Base-by-base conservation (phyloP, 2,797 vertebrate species). In the Catostomus latipinnis region DNA sequence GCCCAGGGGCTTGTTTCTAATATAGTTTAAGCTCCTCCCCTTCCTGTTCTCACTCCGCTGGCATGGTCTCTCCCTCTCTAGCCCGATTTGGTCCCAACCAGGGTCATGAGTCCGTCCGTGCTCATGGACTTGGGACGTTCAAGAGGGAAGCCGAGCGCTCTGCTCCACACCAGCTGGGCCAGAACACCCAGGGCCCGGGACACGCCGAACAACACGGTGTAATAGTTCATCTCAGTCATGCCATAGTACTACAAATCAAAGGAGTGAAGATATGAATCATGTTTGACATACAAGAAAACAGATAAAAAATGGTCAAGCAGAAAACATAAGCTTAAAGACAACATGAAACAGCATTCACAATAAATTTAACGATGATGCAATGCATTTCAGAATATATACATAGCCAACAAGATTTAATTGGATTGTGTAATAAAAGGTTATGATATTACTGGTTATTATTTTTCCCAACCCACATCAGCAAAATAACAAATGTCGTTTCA, bases 181-280 rank as follows among this genome's bases (percentile, higher is more conserved):
- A 98, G 91, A 2, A 99, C 96, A 0, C 97, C 97, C 45, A 98
- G 92, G 0, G 97, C 97, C 5, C 97, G 93, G 5, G 97, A 98
- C 45, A 99, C 97, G 0, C 98, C 97, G 0, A 99, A 98, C 57
- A 99, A 93, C 87, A 98, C 97, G 0, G 98, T 99, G 95, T 98
- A 99, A 92, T 97, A 99, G 81, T 98, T 98, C 97, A 98, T 98
- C 92, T 98, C 97, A 3, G 93, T 96, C 96, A 99, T 97, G 43
- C 96, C 96, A 0, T 99, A 98, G 88, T 98, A 97, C 97, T 98
- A 93, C 1, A 61, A 80, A 63, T 71, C 4, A 82, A 34, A 34
- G 34, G 34, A 34, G 34, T 34, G 34, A 34, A 76, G 58, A 66
- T 50, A 69, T n/a, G 13, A 1, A 54, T 54, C 12, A 34, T 2